A percentile compares a stretch with the other conserved stretches of the same genome.
Evolutionary conservation across 2,113 vertebrate genomes (phyloP).

Genomic region (Sinocyclocheilus rhinocerous): DNA sequence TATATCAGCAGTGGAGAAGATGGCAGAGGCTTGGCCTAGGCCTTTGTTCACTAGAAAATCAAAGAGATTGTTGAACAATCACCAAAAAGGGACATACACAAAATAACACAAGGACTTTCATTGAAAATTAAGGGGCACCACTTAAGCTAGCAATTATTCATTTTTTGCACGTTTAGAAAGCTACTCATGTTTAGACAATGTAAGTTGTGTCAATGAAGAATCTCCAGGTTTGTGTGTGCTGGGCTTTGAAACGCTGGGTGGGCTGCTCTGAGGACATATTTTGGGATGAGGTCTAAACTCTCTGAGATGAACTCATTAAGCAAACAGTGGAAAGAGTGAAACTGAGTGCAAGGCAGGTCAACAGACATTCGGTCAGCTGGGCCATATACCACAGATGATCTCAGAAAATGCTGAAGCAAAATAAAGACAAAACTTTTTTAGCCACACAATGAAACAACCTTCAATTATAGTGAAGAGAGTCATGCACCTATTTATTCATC

Average conservation of each 20-base stretch:
- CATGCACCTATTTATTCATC: neutral
- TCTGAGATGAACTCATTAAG: constrained; percentile 23
- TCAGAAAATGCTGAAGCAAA: constrained; percentile 18
- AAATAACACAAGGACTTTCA: neutral
- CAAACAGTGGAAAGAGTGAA: constrained; percentile 39
- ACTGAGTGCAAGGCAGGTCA: constrained; percentile 36
- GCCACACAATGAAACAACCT: neutral
- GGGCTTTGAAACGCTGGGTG: constrained; percentile 23
- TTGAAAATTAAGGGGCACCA: neutral
- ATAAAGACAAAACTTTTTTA: neutral
- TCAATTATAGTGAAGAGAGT: neutral
- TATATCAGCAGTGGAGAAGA: neutral
- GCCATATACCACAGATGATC: neutral
- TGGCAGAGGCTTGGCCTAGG: neutral
- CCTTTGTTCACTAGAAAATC: constrained; percentile 21
- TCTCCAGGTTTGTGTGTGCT: constrained; percentile 10
- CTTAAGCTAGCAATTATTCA: neutral
- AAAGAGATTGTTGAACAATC: constrained; percentile 14
- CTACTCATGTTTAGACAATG: neutral
- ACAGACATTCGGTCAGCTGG: constrained; percentile 16
- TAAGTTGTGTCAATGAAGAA: neutral
- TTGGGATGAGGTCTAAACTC: constrained; percentile 4
- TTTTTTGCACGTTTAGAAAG: constrained; percentile 14
- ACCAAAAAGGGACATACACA: neutral
- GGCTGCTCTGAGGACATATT: constrained; percentile 30